phyloP scores from a whole-genome alignment of 2,888 invertebrate species.

The Tuberolachnus salignus region DNA sequence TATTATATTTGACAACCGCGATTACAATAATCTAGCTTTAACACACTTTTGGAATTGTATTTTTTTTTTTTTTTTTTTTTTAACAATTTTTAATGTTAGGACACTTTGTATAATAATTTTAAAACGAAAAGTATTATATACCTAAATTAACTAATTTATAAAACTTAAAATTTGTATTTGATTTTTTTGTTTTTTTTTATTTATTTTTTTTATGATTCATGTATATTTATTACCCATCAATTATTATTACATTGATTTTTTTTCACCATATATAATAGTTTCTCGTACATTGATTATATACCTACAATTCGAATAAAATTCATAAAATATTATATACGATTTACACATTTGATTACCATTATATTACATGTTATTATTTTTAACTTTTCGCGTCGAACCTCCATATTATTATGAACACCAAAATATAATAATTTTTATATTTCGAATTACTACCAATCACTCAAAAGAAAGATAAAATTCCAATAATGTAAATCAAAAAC shows the following conservation, averaged over 20 bases:
- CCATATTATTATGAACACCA: too few species aligned
- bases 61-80: neutral
- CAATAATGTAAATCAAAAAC: too few species aligned
- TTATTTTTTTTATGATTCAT: neutral
- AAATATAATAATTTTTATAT: too few species aligned
- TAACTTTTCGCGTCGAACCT: too few species aligned
- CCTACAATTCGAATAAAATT: conserved; percentile 27
- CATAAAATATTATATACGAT: conserved; percentile 38
- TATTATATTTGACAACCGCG: too few species aligned
- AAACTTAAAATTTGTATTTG: conserved; percentile 8
- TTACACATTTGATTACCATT: neutral
- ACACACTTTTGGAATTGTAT: neutral
- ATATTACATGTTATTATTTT: too few species aligned
- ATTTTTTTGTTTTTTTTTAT: neutral
- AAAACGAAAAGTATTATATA: neutral
- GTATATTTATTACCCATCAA: neutral
- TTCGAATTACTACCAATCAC: too few species aligned
- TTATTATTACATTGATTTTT: conserved; percentile 8
- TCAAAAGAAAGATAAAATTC: too few species aligned
- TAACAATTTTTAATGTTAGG: neutral
- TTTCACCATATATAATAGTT: conserved; percentile 27
- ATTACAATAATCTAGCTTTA: neutral
- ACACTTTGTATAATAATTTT: conserved; percentile 39
- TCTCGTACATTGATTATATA: conserved; percentile 25
- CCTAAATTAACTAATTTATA: conserved; percentile 38